These are phyloP conservation scores for Bos indicus DNA, from an alignment of 2,113 vertebrate species.

Conservation along the genomic window DNA sequence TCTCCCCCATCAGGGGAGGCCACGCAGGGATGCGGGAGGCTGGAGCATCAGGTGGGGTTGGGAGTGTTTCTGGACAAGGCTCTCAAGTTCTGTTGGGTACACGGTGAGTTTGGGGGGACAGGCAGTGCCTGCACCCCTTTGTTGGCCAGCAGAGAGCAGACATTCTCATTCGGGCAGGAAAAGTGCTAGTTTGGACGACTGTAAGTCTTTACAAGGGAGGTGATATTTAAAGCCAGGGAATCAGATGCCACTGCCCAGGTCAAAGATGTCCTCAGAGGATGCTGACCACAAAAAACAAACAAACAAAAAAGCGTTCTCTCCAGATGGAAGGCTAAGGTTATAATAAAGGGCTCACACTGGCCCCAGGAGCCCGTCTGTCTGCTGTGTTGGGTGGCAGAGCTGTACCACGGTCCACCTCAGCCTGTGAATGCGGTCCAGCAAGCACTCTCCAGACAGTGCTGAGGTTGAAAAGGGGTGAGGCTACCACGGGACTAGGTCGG, in stretches of 20 bases:
- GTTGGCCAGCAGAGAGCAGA: background rate
- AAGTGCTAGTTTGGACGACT: background rate
- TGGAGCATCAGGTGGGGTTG: background rate
- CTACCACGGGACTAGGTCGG: fast-evolving
- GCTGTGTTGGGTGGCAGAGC: fast-evolving
- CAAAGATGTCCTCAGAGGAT: background rate
- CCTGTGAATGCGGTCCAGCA: fast-evolving
- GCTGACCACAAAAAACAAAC: background rate
- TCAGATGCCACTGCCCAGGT: background rate
- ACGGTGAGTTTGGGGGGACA: background rate
- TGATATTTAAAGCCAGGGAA: background rate
- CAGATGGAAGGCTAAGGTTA: background rate
- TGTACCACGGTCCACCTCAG: background rate
- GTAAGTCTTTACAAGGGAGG: background rate
- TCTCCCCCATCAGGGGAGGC: background rate
- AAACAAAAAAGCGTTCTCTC: background rate
- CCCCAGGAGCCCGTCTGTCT: background rate
- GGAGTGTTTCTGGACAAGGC: background rate
- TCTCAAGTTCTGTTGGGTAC: background rate
- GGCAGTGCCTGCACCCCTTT: background rate
- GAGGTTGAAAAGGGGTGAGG: background rate
- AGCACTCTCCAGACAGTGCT: background rate
- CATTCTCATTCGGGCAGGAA: background rate
- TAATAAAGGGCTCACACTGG: background rate
- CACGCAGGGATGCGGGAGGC: background rate